Evolutionary conservation across 2,797 vertebrate genomes (phyloP), one percentile per base, ranked within the genome.

Genomic region (Chelidonichthys spinosus): DNA sequence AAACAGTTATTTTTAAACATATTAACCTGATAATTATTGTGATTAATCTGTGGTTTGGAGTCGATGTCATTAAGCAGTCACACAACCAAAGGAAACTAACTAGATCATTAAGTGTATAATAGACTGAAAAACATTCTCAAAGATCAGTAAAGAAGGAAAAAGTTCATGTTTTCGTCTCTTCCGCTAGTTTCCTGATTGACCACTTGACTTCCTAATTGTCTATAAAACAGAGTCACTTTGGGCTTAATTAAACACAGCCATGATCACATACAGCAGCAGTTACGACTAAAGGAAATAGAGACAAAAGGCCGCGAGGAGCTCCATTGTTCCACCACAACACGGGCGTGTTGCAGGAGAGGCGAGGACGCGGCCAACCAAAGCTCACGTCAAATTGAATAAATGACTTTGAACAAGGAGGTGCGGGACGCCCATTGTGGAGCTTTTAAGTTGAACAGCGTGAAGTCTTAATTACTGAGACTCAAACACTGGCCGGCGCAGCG

Each of bases 381-480:
- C 81, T 85, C 78, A 66, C 54, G 91, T 93, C 92, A 90, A 81
- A 89, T 84, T 78, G 76, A 91, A 94, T 94, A 89, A 92, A 89
- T 86, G 60, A 79, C 78, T 81, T 87, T 52, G 44, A 87, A 84
- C 79, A 69, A 89, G 62, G 71, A 83, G 78, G 72, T 71, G 52
- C 2, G 64, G 71, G 78, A 68, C 79, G 87, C 83, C 86, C 85
- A 76, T 90, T 93, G 91, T 87, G 87, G 84, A 88, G 92, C 90
- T 89, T 92, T 92, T 92, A 92, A 93, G 92, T 85, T 76, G 73
- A 89, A 72, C 94, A 92, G 93, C 94, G 73, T 93, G 94, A 92
- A 86, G 92, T 90, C 91, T 92, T 94, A 93, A 95, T 95, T 95
- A 95, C 87, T 83, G 88, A 90, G 94, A 90, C 87, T 93, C 91